Percentiles rank a stretch among this genome's conserved stretches.
Conservation (phyloP, 2,888 invertebrate species). For the Anorthoa munda region DNA sequence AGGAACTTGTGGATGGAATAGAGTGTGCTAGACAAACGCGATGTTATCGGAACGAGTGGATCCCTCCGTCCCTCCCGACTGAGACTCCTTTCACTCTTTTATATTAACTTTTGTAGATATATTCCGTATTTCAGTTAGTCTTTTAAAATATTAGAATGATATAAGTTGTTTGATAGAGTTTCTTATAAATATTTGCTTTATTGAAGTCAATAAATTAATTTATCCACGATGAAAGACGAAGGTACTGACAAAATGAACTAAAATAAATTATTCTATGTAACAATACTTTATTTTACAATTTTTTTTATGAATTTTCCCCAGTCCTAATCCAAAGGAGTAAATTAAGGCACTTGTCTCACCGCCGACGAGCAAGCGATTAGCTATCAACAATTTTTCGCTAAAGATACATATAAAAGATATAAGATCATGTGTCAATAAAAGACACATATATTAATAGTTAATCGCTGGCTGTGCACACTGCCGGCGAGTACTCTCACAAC, state of each 20-base stretch:
- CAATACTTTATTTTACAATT: not conserved
- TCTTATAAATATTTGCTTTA: not conserved
- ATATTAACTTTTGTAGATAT: slow-evolving; percentile 41
- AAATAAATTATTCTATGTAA: not conserved
- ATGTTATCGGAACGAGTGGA: slow-evolving; percentile 58
- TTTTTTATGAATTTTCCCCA: not conserved
- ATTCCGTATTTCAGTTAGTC: slow-evolving; percentile 8
- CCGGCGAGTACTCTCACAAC: too few relatives aligned
- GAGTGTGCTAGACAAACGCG: slow-evolving; percentile 54
- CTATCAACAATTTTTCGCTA: too few relatives aligned
- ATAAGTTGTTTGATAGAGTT: not conserved
- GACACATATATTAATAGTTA: too few relatives aligned
- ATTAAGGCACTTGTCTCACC: too few relatives aligned
- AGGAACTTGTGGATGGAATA: slow-evolving; percentile 45
- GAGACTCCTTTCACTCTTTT: slow-evolving; percentile 29
- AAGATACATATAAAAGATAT: too few relatives aligned
- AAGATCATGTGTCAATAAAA: too few relatives aligned
- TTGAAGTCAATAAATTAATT: not conserved
- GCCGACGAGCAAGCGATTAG: too few relatives aligned
- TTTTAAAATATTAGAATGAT: slow-evolving; percentile 33
- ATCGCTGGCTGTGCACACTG: too few relatives aligned
- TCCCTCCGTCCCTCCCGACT: slow-evolving; percentile 27
- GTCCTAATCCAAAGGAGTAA: not conserved
- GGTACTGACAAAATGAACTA: not conserved
- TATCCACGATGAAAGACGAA: not conserved